phyloP scores from a whole-genome alignment of 2,113 vertebrate species.

The Rhynchomys soricoides region DNA sequence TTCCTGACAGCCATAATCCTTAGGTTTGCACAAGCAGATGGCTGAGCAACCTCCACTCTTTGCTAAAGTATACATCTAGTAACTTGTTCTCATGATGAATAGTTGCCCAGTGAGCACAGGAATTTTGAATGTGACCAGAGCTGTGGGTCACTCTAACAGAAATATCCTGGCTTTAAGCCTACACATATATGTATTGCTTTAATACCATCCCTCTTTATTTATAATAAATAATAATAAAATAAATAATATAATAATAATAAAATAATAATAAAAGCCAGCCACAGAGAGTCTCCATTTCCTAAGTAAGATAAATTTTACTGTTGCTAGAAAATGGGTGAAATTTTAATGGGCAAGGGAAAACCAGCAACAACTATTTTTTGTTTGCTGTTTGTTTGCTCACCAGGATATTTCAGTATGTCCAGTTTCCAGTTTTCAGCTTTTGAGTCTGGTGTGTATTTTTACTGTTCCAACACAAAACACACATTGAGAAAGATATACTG shows the following conservation, averaged over 20 bases:
- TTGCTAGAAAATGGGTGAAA: not conserved
- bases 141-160: not conserved
- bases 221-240: no score
- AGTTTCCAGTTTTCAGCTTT: slow-evolving; percentile 40
- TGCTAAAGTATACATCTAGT: not conserved
- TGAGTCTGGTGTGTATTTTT: not conserved
- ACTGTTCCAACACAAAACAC: not conserved
- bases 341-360: not conserved
- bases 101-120: not conserved
- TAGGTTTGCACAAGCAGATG: not conserved
- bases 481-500: not conserved
- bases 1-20: not conserved
- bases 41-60: not conserved
- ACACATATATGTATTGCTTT: not conserved
- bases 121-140: not conserved
- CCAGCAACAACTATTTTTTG: not conserved
- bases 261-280: no score
- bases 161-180: not conserved
- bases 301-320: not conserved
- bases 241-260: no score
- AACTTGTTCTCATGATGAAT: not conserved
- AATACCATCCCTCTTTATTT: not conserved
- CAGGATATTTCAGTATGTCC: not conserved
- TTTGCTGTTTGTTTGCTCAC: not conserved
- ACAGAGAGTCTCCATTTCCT: not conserved